Base-by-base conservation (phyloP, 2,888 invertebrate species). In the Nomada ferruginata region DNA sequence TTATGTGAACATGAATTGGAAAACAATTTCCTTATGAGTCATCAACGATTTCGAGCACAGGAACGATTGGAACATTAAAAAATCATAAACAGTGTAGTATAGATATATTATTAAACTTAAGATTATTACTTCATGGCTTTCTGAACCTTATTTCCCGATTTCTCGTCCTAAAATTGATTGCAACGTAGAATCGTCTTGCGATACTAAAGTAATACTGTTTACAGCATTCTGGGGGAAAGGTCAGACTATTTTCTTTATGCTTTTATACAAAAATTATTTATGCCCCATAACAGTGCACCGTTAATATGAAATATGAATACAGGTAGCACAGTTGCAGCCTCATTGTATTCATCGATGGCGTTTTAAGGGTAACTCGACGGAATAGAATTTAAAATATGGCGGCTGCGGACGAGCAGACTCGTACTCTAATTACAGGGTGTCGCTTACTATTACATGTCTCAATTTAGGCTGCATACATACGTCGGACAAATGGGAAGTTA, bases 301-400 rank as follows among this genome's bases (percentile, higher is more conserved):
- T 47, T 63, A 52, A 57, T 75, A 57, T 50, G 72, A 83, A 84
- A 69, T 74, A 68, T 74, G 80, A 57, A 80, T 81, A 79, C 71
- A 87, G 63, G 77, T 65, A 44, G 72, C 76, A 71, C 55, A 59
- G 65, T 76, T 20, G 5, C 20, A 18, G 2, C 23, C 36, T 11
- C 53, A n/a, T 55, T 68, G 15, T 42, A 53, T 66, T 53, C 52
- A 53, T 69, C 75, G 53, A 73, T 26, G 59, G 74, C 68, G 78
- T 81, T 83, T 69, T 66, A 73, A 68, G 68, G 64, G 52, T 61
- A 72, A 74, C 74, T 69, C 82, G 55, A 68, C 85, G 77, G 84
- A 85, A 85, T 85, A 71, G 85, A 84, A 88, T 77, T 84, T 88
- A 86, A 88, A 88, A 88, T 86, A 88, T 83, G 87, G 78, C 76